Evolutionary conservation across 2,888 invertebrate species (phyloP).

Genomic region (Frankliniella fusca): DNA sequence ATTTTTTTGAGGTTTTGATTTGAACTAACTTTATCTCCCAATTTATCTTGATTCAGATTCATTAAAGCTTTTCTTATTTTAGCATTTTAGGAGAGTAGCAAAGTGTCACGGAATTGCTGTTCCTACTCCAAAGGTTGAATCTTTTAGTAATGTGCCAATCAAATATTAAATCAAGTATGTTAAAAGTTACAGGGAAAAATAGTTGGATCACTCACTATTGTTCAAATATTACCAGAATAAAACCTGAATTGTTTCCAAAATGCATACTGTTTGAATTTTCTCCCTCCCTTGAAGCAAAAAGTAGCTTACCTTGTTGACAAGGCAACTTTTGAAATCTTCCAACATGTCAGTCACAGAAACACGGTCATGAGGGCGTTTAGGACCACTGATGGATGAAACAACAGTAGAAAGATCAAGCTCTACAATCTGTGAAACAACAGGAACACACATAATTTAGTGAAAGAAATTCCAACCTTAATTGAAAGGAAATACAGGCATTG

Average conservation of each 20-base stretch:
- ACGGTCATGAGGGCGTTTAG: conserved; percentile 94
- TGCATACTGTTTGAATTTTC: not conserved
- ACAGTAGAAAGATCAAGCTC: conserved; percentile 82
- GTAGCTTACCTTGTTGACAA: conserved; percentile 75
- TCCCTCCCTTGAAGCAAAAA: not conserved
- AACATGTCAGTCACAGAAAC: conserved; percentile 89
- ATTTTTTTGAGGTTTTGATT: not conserved
- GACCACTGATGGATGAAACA: conserved; percentile 92
- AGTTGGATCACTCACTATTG: not conserved
- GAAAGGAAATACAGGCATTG: conserved; percentile 11
- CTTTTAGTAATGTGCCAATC: too few species aligned
- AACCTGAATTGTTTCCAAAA: not conserved
- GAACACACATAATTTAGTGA: conserved; percentile 28
- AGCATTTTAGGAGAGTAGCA: too few species aligned
- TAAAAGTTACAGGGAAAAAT: not conserved
- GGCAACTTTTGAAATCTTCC: conserved; percentile 76
- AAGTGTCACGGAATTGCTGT: too few species aligned
- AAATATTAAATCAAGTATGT: not conserved
- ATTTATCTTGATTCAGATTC: not conserved
- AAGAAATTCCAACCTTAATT: not conserved
- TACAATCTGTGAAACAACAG: conserved; percentile 56
- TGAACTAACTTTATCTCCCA: not conserved
- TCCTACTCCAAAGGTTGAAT: too few species aligned
- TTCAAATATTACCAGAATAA: not conserved
- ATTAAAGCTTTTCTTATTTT: too few species aligned